Percentiles rank a stretch among this genome's conserved stretches.
phyloP scores from a whole-genome alignment of 2,888 invertebrate species.

The Amphipoea oculea region DNA sequence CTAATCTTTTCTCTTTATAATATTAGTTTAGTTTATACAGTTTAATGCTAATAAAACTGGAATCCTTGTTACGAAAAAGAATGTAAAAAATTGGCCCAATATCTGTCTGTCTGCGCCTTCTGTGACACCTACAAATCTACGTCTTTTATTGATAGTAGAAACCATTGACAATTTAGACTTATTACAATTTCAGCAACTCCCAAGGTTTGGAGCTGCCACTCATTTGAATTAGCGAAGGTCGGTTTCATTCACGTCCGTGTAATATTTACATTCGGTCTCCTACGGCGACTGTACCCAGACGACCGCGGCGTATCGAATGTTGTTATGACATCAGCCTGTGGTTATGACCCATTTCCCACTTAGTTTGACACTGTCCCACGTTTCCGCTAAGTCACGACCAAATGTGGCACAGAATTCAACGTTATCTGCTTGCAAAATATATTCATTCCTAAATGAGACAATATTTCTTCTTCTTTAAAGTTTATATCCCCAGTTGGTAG shows the following conservation, averaged over 20 bases:
- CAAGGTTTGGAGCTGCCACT: conserved; percentile 34
- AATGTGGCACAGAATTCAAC: conserved; percentile 25
- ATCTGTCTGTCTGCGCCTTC: not conserved
- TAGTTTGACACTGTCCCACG: conserved; percentile 43
- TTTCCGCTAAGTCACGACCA: conserved; percentile 26
- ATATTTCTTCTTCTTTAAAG: conserved; percentile 1
- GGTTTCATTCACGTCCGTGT: conserved; percentile 55
- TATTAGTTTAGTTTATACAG: not conserved
- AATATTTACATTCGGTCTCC: conserved; percentile 58
- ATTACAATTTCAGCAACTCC: conserved; percentile 42
- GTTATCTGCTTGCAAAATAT: conserved; percentile 7
- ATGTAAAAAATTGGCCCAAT: conserved; percentile 7
- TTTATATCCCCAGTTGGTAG: conserved; percentile 22
- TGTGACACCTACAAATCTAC: conserved; percentile 7
- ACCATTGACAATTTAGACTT: conserved; percentile 37
- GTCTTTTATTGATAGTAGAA: conserved; percentile 12
- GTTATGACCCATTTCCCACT: conserved; percentile 55
- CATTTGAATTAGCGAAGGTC: conserved; percentile 54
- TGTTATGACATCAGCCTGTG: conserved; percentile 60
- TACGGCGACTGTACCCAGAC: conserved; percentile 24
- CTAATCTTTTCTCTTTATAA: not conserved
- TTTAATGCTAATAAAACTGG: not conserved
- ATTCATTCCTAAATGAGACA: conserved; percentile 19
- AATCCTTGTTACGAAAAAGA: not conserved
- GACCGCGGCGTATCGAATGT: conserved; percentile 39